Evolutionary conservation across 2,888 invertebrate genomes (phyloP).

Genomic region (Lithosia quadra): DNA sequence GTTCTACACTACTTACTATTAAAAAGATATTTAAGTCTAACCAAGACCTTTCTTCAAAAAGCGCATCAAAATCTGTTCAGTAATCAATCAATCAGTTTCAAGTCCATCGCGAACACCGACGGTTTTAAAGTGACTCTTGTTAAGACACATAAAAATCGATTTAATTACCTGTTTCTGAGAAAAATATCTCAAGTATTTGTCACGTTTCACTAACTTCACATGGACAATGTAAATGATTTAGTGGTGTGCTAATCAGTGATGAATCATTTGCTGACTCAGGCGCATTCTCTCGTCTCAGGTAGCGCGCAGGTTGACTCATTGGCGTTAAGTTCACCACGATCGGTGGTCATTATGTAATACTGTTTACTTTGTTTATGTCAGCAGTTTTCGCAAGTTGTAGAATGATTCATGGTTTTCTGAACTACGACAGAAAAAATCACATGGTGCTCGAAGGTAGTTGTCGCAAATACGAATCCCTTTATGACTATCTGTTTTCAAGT

Average conservation of each 20-base stretch:
- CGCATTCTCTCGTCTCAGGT: conserved; percentile 56
- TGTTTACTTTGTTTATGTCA: conserved; percentile 11
- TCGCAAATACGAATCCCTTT: too few relatives aligned
- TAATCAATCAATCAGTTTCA: too few relatives aligned
- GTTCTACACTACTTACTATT: too few relatives aligned
- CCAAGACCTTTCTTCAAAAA: too few relatives aligned
- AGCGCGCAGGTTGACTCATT: conserved; percentile 45
- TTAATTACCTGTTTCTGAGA: conserved; percentile 3
- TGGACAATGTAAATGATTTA: conserved; percentile 12
- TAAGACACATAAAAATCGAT: background rate
- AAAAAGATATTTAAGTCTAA: too few relatives aligned
- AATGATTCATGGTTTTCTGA: background rate
- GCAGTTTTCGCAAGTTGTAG: background rate
- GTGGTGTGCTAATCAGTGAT: conserved; percentile 26
- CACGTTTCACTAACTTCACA: background rate
- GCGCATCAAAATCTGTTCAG: too few relatives aligned
- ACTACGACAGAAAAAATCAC: background rate
- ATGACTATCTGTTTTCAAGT: too few relatives aligned
- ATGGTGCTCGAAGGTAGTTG: background rate
- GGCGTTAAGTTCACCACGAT: background rate
- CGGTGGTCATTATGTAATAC: conserved; percentile 10
- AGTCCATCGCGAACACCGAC: too few relatives aligned
- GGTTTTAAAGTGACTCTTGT: too few relatives aligned
- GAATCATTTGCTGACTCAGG: conserved; percentile 59
- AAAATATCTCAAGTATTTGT: conserved; percentile 3